Evolutionary conservation across 2,888 invertebrate genomes (phyloP), one percentile per base, ranked within the genome.

Genomic region (Hesperia comma): DNA sequence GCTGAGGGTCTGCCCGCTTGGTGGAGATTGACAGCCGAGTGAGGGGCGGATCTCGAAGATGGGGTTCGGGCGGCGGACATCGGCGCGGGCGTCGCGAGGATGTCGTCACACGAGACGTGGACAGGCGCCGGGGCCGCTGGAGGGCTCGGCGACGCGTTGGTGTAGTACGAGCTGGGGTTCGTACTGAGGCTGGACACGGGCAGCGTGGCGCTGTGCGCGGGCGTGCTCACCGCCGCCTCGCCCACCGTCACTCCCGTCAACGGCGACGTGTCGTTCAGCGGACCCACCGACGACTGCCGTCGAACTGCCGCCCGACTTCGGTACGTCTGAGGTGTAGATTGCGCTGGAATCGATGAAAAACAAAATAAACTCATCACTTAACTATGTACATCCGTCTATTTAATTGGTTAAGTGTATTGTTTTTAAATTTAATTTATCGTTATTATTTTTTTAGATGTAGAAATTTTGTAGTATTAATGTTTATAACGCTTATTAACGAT

Each of bases 271-370:
- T 94, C 94, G 74, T 94, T 93, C 74, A 94, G 87, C 0, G 94
- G 94, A 3, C 94, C 95, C 73, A 93, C 93, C 0, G 94, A 94
- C 8, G 94, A 94, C 80, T 95, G 95, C 21, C 95, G 92, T 15
- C 94, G 89, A 63, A 95, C 94, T 15, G 93, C 94, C 57, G 93
- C 91, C 63, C 94, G 90, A 70, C 94, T 92, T 75, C 94, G 92
- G 72, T 93, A 93, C 71, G 94, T 92, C 78, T 93, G 94, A 26
- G 94, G 94, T 58, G 94, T 94, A 26, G 94, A 94, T 88, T 94
- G 94, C 64, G 94, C 94, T 94, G 92, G 63, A 93, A 94, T 74
- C 68, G 58, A 53, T 64, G 32, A 58, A 49, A n/a, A 63, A 63
- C 40, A 49, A 57, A 43, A 55, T 37, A 51, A 58, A 1, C 15